Evolutionary conservation across 2,797 vertebrate species (phyloP), one percentile per base, ranked within the genome.

Genomic region (Galago senegalensis): DNA sequence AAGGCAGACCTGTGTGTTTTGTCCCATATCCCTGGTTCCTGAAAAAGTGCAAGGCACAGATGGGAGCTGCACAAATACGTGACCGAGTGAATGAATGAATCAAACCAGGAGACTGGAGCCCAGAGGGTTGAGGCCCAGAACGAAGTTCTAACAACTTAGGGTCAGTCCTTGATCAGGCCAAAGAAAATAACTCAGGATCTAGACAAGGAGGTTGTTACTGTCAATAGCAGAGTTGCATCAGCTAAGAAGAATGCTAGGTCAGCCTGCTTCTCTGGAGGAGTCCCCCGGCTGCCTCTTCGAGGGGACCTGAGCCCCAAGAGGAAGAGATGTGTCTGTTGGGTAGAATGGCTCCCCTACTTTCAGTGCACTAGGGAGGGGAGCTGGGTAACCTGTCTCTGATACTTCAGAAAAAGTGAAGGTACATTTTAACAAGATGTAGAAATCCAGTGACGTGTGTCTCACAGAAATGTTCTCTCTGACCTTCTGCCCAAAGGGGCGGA

Each of bases 401-500:
- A 56, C 21, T 61, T 95, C 56, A 67, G 61, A 81, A 81, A 89
- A 31, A 61, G 73, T 1, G 3, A 79, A 56, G 1, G 0, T 56
- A 43, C 83, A 7, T 82, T 91, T 91, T 96, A 95, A 96, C 61
- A 84, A 80, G 79, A 94, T 92, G 94, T 96, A 86, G 83, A 89
- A 87, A 92, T 43, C 31, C 96, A 89, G 76, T 7, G n/a, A 91
- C 43, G 80, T 95, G 34, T 97, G 94, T 90, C 80, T 93, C 93
- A 84, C 60, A 90, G 91, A 87, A 97, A 87, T 92, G 94, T 96
- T 97, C 95, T 76, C 87, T 95, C 92, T 95, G 96, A 96, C 97
- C 96, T 97, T 97, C 95, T 97, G 91, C 93, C 87, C 76, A 87
- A 3, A 82, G 95, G 61, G 91, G 65, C 79, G 83, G 96, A 98